These are phyloP conservation scores for Arrhamphus sclerolepis DNA, from an alignment of 2,797 vertebrate species.

Conservation along the genomic window DNA sequence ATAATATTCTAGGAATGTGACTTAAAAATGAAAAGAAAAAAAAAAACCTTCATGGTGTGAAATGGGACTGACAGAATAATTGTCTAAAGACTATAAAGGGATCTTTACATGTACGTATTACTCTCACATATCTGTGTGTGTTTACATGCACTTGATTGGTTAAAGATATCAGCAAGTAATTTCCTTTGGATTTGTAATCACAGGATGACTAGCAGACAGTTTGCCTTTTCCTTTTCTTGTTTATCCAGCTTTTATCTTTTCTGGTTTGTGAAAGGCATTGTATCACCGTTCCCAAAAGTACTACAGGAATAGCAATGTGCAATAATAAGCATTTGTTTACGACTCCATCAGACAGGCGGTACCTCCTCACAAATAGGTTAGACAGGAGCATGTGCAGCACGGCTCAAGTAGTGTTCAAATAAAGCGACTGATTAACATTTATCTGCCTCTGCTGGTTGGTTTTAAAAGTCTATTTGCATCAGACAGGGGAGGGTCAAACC, in stretches of 20 bases:
- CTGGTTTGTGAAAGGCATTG: constrained; percentile 1
- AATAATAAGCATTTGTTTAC: constrained; percentile 20
- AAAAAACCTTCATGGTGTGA: too few species aligned
- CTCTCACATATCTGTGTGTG: background rate
- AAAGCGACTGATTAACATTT: constrained; percentile 1
- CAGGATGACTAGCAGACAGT: constrained; percentile 57
- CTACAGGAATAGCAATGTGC: constrained; percentile 3
- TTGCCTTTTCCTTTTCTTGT: constrained; percentile 39
- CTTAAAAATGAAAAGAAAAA: too few species aligned
- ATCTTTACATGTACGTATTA: too few species aligned
- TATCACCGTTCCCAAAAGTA: background rate
- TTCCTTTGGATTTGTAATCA: constrained; percentile 7
- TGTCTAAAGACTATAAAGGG: too few species aligned
- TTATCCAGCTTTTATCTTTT: constrained; percentile 44
- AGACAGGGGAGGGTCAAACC: constrained; percentile 37
- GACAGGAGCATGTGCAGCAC: too few species aligned
- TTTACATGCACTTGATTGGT: constrained; percentile 1
- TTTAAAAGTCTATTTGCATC: constrained; percentile 24
- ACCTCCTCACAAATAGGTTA: too few species aligned
- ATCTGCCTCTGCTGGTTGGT: background rate
- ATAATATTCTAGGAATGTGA: too few species aligned
- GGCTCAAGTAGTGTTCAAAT: background rate
- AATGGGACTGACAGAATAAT: too few species aligned
- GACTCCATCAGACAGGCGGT: background rate
- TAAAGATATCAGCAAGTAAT: constrained; percentile 8